Conservation (phyloP, 2,888 invertebrate species). For the Thymelicus sylvestris region DNA sequence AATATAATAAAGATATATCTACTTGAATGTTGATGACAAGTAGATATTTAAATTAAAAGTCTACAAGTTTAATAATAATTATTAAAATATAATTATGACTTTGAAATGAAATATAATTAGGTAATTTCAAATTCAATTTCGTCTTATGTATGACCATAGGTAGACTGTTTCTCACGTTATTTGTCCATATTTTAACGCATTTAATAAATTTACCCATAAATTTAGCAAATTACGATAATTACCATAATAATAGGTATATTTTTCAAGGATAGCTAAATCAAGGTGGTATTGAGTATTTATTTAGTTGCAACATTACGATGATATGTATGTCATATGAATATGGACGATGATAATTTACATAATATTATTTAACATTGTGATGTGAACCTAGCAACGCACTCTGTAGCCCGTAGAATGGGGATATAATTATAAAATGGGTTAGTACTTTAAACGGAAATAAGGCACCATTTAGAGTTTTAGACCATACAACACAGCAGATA, state of each 20-base stretch:
- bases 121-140: background rate
- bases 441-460: no score
- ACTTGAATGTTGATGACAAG: no score
- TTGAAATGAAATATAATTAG: no score
- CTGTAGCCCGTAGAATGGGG: background rate
- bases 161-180: conserved; percentile 4
- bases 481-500: no score
- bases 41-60: no score
- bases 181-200: background rate
- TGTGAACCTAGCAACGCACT: background rate
- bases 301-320: conserved; percentile 5
- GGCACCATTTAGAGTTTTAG: no score
- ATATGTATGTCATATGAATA: background rate
- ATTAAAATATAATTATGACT: background rate
- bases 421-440: background rate
- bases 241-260: background rate
- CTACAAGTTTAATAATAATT: background rate
- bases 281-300: conserved; percentile 5
- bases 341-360: background rate
- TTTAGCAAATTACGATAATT: conserved; percentile 8
- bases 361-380: background rate
- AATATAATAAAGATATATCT: background rate
- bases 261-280: conserved; percentile 5
- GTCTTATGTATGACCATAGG: background rate
- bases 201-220: conserved; percentile 7